Conservation (phyloP, 2,888 invertebrate species). For the Blastobasis lacticolella region DNA sequence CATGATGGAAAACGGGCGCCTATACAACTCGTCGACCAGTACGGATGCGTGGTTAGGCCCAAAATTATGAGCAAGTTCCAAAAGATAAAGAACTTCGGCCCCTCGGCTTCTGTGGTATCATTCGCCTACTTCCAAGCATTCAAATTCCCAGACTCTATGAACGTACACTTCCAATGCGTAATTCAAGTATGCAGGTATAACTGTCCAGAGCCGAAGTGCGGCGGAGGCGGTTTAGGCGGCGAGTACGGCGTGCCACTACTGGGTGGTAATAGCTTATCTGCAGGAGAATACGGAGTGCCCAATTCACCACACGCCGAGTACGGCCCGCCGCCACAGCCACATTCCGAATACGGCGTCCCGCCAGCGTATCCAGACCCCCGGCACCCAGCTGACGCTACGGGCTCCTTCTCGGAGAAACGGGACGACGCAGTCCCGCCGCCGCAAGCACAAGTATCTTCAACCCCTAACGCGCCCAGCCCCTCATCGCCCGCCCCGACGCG, state of each 20-base stretch:
- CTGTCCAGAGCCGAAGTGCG: constrained; percentile 94
- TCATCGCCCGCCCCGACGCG: constrained; percentile 71
- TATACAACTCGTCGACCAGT: constrained; percentile 93
- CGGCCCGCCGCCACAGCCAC: constrained; percentile 78
- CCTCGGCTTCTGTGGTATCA: constrained; percentile 94
- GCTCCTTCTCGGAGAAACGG: constrained; percentile 88
- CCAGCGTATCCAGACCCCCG: constrained; percentile 91
- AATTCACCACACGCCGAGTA: constrained; percentile 78
- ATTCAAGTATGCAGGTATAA: constrained; percentile 96
- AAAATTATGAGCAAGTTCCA: constrained; percentile 97
- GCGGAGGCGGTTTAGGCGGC: constrained; percentile 77
- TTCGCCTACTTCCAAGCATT: constrained; percentile 98
- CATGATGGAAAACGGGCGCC: constrained; percentile 95
- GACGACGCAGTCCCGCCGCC: constrained; percentile 87
- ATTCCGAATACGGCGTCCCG: constrained; percentile 82
- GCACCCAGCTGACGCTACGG: constrained; percentile 88
- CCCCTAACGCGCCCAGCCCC: constrained; percentile 76
- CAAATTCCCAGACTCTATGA: constrained; percentile 97
- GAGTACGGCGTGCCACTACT: constrained; percentile 80
- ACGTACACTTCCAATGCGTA: constrained; percentile 97
- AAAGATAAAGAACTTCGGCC: constrained; percentile 96
- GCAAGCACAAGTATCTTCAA: constrained; percentile 85
- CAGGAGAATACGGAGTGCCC: constrained; percentile 78
- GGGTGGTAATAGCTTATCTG: constrained; percentile 75
- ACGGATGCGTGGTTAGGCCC: constrained; percentile 93